These are phyloP conservation scores for Phyllopteryx taeniolatus DNA, from an alignment of 2,113 vertebrate species.

Conservation along the genomic window DNA sequence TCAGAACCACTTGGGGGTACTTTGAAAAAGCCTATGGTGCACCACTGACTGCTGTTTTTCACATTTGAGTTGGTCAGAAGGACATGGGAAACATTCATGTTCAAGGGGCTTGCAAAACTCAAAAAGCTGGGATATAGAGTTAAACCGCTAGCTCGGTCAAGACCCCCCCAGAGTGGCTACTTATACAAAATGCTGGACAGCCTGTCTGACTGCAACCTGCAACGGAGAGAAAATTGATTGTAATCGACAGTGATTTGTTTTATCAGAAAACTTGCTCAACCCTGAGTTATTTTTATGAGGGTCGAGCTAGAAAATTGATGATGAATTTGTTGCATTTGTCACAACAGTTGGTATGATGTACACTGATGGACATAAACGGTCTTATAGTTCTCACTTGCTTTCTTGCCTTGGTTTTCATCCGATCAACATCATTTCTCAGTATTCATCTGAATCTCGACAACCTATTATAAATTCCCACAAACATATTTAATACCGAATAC, in stretches of 20 bases:
- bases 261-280: slow-evolving; percentile 35
- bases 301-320: background rate
- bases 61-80: slow-evolving; percentile 61
- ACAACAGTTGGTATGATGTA: background rate
- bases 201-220: slow-evolving; percentile 15
- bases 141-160: slow-evolving; percentile 34
- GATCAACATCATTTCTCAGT: background rate
- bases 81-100: slow-evolving; percentile 44
- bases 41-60: slow-evolving; percentile 65
- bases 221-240: slow-evolving; percentile 25
- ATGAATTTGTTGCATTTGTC: background rate
- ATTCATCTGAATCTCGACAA: background rate
- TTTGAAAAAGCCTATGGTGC: slow-evolving; percentile 58
- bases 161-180: slow-evolving; percentile 29
- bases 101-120: slow-evolving; percentile 53
- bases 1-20: slow-evolving; percentile 60
- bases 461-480: background rate
- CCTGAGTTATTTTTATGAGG: slow-evolving; percentile 21
- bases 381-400: background rate
- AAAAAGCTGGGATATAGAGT: slow-evolving; percentile 48
- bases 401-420: background rate
- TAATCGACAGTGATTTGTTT: slow-evolving; percentile 52
- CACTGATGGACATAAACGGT: background rate
- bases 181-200: slow-evolving; percentile 31
- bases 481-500: background rate